Conservation (phyloP, 1,140 invertebrate species). For the Papilio machaon region DNA sequence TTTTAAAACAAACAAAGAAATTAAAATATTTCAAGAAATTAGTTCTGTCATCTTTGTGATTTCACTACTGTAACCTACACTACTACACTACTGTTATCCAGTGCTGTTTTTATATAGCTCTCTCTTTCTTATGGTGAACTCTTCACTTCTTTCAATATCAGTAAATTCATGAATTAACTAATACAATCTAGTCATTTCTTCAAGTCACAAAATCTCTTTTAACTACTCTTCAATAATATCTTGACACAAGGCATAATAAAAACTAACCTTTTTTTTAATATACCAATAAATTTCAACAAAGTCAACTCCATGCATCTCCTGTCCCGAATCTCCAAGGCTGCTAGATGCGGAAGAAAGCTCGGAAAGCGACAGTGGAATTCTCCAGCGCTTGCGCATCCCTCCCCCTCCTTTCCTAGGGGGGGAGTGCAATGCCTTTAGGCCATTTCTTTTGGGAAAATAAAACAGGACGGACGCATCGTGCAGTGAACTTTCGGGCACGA, state of each 20-base stretch:
- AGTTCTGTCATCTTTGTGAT: no score
- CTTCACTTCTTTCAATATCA: no score
- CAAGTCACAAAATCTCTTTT: no score
- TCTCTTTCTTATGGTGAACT: no score
- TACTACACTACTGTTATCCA: no score
- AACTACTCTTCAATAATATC: no score
- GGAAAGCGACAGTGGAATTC: conserved; percentile 77
- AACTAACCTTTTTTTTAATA: background rate
- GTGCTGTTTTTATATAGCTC: no score
- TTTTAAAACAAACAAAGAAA: background rate
- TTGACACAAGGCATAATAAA: no score
- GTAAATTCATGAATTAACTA: no score
- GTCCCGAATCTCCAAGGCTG: conserved; percentile 71
- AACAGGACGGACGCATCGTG: conserved; percentile 27
- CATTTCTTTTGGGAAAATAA: conserved; percentile 42
- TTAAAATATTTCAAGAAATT: background rate
- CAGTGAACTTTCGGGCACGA: conserved; percentile 32
- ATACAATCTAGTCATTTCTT: no score
- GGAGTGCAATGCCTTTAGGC: conserved; percentile 55
- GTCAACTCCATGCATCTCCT: conserved; percentile 46
- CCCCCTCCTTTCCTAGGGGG: background rate
- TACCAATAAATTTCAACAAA: background rate
- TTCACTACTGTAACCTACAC: no score
- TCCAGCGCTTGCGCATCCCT: conserved; percentile 50
- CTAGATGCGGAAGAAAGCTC: conserved; percentile 70